phyloP scores from a whole-genome alignment of 1,140 invertebrate genomes.

The Ostrea edulis region DNA sequence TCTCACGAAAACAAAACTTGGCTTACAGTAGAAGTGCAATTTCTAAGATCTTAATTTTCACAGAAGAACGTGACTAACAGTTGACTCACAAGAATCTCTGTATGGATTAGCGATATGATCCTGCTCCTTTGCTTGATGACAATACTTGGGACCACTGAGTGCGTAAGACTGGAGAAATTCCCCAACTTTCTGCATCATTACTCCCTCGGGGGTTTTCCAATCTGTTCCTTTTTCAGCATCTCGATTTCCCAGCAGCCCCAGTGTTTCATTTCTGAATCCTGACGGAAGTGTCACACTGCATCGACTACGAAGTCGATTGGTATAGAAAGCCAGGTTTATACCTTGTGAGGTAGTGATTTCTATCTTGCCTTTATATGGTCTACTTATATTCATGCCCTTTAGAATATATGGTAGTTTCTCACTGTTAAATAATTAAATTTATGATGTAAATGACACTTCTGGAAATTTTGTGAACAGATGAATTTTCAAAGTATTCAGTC shows the following conservation, averaged over 20 bases:
- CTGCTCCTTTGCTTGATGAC: neutral
- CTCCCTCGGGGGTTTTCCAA: neutral
- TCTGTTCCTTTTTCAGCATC: neutral
- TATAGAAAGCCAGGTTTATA: neutral
- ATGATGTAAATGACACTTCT: no score
- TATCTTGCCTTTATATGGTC: neutral
- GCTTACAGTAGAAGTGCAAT: neutral
- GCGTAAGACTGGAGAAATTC: neutral
- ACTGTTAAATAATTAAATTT: neutral
- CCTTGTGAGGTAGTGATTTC: neutral
- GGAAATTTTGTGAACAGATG: no score
- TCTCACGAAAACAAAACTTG: neutral
- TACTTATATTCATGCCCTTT: neutral
- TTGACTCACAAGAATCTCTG: neutral
- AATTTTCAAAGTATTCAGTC: no score
- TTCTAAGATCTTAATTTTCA: neutral
- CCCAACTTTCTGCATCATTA: neutral
- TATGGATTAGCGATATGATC: neutral
- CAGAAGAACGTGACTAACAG: neutral
- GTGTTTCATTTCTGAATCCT: neutral
- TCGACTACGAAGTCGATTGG: neutral
- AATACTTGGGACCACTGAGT: neutral
- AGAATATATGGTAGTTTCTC: neutral
- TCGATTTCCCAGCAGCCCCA: constrained; percentile 1
- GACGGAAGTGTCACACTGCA: neutral